These are phyloP conservation scores for Eumaeus atala DNA, from an alignment of 1,140 invertebrate genomes.

Conservation along the genomic window DNA sequence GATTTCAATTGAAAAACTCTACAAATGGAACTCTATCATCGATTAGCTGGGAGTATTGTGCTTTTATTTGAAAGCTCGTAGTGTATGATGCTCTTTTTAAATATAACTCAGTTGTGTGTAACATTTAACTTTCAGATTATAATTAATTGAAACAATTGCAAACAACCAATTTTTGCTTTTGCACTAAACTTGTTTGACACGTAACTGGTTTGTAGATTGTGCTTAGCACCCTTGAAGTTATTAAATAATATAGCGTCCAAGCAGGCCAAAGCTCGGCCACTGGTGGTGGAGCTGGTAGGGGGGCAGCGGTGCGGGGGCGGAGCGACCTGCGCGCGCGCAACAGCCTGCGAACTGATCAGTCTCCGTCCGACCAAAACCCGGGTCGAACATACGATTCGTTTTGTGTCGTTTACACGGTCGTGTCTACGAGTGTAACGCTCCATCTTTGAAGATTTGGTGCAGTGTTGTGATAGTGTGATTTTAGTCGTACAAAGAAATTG, in stretches of 20 bases:
- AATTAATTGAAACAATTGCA: slow-evolving; percentile 5
- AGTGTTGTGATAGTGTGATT: slow-evolving; percentile 70
- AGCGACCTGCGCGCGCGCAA: slow-evolving; percentile 35
- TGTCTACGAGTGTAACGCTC: slow-evolving; percentile 51
- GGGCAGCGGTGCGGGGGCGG: slow-evolving; percentile 26
- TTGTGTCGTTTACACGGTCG: slow-evolving; percentile 53
- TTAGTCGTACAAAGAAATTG: slow-evolving; percentile 61
- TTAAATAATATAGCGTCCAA: slow-evolving; percentile 43
- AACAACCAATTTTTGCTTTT: slow-evolving; percentile 9
- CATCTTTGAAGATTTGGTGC: slow-evolving; percentile 54
- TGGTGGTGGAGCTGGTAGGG: slow-evolving; percentile 24
- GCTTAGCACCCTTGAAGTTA: slow-evolving; percentile 47
- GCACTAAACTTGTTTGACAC: slow-evolving; percentile 17
- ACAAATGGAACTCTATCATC: neutral
- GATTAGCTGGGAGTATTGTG: neutral
- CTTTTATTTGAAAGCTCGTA: slow-evolving; percentile 10
- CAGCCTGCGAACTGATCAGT: slow-evolving; percentile 54
- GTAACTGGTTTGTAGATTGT: slow-evolving; percentile 27
- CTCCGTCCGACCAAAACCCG: slow-evolving; percentile 55
- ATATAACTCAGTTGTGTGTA: neutral
- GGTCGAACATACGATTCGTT: slow-evolving; percentile 50
- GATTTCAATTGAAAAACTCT: slow-evolving; percentile 1
- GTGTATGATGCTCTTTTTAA: neutral
- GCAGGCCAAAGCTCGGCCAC: slow-evolving; percentile 51
- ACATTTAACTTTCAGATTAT: slow-evolving; percentile 6